Evolutionary conservation across 2,797 vertebrate species (phyloP).

Genomic region (Pampus argenteus): DNA sequence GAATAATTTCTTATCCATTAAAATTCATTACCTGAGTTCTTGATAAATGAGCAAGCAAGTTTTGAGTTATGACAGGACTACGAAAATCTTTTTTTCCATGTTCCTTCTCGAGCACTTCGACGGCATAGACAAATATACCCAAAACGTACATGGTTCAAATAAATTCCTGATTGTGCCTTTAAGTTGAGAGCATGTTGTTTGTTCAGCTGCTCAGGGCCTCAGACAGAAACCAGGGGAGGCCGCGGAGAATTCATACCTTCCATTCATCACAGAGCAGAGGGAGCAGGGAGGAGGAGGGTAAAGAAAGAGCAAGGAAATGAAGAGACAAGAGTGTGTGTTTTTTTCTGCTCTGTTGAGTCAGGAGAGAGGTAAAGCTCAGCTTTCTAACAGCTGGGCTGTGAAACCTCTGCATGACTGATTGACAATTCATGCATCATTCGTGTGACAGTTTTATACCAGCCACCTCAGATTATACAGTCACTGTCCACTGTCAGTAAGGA

Average conservation of each 20-base stretch:
- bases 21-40: constrained; percentile 51
- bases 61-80: constrained; percentile 55
- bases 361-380: constrained; percentile 70
- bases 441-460: constrained; percentile 43
- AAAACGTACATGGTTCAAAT: constrained; percentile 70
- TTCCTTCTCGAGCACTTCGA: constrained; percentile 50
- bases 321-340: constrained; percentile 74
- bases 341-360: constrained; percentile 79
- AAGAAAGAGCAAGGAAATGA: constrained; percentile 78
- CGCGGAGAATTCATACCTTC: constrained; percentile 85
- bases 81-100: constrained; percentile 68
- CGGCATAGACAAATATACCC: constrained; percentile 70
- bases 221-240: constrained; percentile 84
- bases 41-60: constrained; percentile 48
- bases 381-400: constrained; percentile 77
- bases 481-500: background rate
- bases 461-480: constrained; percentile 11
- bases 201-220: constrained; percentile 86
- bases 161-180: constrained; percentile 81
- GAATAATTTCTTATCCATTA: constrained; percentile 32
- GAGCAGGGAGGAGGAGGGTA: constrained; percentile 51
- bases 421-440: constrained; percentile 53
- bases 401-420: constrained; percentile 71
- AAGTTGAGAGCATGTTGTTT: constrained; percentile 82
- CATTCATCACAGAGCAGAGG: constrained; percentile 81